These are phyloP conservation scores for Procavia capensis DNA, from an alignment of 2,113 vertebrate genomes.

Conservation along the genomic window DNA sequence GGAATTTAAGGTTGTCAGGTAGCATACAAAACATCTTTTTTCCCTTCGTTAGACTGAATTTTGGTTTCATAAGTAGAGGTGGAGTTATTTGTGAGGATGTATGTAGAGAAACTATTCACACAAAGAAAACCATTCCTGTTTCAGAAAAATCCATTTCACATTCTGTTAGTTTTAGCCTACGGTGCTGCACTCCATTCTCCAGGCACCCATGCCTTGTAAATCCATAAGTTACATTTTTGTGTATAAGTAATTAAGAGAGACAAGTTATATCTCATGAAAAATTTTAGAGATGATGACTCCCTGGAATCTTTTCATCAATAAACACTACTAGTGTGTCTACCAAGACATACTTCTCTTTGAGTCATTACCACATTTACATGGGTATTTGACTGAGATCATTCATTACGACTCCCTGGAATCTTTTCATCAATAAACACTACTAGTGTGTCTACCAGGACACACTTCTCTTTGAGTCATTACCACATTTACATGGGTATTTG, in stretches of 20 bases:
- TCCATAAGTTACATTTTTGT: not conserved
- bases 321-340: not conserved
- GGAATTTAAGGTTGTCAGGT: not conserved
- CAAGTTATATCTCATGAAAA: not conserved
- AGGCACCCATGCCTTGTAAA: not conserved
- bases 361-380: not conserved
- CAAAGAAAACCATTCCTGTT: not conserved
- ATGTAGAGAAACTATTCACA: not conserved
- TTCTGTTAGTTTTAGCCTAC: not conserved
- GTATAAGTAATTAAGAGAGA: not conserved
- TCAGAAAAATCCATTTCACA: not conserved
- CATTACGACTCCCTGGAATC: not conserved
- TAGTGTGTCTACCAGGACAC: not conserved
- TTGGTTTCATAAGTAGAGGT: constrained; percentile 2
- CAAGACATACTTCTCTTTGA: not conserved
- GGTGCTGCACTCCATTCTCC: not conserved
- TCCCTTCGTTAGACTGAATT: not conserved
- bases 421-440: not conserved
- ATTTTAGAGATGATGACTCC: not conserved
- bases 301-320: not conserved
- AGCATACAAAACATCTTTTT: not conserved
- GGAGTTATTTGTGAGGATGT: not conserved
- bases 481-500: not conserved
- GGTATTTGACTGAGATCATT: not conserved
- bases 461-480: not conserved